phyloP scores from a whole-genome alignment of 1,140 invertebrate species.

The Wasmannia auropunctata region DNA sequence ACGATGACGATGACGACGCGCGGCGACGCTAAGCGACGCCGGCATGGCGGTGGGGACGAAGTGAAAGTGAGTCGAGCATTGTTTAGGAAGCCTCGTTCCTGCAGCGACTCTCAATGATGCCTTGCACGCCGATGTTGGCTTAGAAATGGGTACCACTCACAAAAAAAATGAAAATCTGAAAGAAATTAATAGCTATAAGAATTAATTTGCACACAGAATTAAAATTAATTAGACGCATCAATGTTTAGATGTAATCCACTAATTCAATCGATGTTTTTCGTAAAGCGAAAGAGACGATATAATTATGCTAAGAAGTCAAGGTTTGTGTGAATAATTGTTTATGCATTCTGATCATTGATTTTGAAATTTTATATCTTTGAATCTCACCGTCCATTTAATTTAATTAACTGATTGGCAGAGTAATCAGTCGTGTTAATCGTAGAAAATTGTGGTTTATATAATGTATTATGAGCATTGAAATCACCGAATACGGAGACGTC shows the following conservation, averaged over 20 bases:
- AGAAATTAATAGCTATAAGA: neutral
- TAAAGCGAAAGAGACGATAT: neutral
- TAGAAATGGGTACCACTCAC: neutral
- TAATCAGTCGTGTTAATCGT: neutral
- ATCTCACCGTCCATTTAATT: neutral
- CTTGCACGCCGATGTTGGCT: neutral
- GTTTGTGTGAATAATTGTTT: neutral
- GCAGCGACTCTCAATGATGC: slow-evolving; percentile 80
- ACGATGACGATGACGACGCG: slow-evolving; percentile 65
- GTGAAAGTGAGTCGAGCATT: slow-evolving; percentile 85
- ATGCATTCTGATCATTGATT: neutral
- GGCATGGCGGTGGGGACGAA: slow-evolving; percentile 74
- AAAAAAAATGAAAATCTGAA: neutral
- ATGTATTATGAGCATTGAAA: slow-evolving; percentile 24
- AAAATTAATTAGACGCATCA: too few relatives aligned
- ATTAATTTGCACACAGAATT: neutral
- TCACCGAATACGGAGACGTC: slow-evolving; percentile 2
- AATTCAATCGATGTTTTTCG: neutral
- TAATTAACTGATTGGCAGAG: neutral
- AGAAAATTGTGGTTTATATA: neutral
- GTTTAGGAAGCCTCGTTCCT: slow-evolving; percentile 84
- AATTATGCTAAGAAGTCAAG: neutral
- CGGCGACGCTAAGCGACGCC: slow-evolving; percentile 53
- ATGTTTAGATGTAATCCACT: neutral
- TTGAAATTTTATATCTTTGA: neutral